Evolutionary conservation across 2,888 invertebrate species (phyloP).

Genomic region (Oligia fasciuncula): DNA sequence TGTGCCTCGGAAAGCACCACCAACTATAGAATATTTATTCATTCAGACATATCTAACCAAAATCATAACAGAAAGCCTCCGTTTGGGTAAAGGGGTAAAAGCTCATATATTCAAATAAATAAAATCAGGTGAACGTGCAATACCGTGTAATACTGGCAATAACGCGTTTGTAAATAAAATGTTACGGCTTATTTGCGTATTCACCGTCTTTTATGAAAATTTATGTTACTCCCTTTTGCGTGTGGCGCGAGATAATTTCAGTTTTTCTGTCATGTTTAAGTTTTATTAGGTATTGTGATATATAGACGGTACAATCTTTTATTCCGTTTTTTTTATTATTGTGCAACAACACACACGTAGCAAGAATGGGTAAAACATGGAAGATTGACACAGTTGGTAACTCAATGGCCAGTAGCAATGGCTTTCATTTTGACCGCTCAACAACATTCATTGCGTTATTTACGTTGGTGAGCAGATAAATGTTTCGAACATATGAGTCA

Average conservation of each 20-base stretch:
- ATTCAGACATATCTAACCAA: conserved; percentile 1
- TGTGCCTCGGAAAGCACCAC: no score
- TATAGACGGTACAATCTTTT: background rate
- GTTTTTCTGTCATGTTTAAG: conserved; percentile 26
- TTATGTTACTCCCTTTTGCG: conserved; percentile 43
- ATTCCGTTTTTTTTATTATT: background rate
- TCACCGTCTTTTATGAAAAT: conserved; percentile 56
- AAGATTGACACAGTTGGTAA: background rate
- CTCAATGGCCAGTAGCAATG: no score
- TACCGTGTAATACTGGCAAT: conserved; percentile 56
- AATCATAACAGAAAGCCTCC: conserved; percentile 8
- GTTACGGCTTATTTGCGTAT: conserved; percentile 55
- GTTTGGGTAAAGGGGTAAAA: conserved; percentile 19
- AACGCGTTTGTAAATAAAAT: conserved; percentile 55
- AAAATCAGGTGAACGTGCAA: conserved; percentile 46
- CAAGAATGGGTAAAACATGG: background rate
- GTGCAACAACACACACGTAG: background rate
- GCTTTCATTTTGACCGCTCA: no score
- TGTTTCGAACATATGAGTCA: no score
- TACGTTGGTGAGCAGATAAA: no score
- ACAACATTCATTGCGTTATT: no score
- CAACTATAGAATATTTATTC: background rate
- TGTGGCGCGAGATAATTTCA: conserved; percentile 24
- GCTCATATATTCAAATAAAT: conserved; percentile 54
- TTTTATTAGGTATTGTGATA: background rate